Percentiles rank a stretch among this genome's conserved stretches.
Conservation (phyloP, 2,113 vertebrate genomes). For the Onychorhynchus coronatus region DNA sequence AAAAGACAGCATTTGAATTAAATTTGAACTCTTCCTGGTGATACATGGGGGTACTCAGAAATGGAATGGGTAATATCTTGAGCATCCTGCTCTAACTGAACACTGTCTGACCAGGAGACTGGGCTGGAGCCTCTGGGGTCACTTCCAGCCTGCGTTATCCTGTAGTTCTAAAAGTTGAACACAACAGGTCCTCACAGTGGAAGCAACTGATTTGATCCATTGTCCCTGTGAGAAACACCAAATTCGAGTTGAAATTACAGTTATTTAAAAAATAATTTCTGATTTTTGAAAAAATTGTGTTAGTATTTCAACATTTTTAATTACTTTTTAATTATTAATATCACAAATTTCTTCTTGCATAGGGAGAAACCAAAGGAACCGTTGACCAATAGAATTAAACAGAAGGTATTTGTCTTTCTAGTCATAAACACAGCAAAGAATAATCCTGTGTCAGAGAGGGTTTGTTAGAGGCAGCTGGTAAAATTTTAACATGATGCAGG, state of each 20-base stretch:
- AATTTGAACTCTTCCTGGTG: neutral
- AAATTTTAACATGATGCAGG: neutral
- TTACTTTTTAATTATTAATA: neutral
- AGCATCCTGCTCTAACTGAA: neutral
- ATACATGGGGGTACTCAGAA: neutral
- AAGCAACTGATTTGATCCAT: neutral
- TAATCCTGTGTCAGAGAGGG: neutral
- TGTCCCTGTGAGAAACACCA: neutral
- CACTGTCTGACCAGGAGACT: accelerated
- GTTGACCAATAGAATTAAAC: neutral
- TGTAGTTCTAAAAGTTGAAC: neutral
- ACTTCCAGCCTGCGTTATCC: neutral
- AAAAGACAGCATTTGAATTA: neutral
- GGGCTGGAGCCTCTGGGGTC: neutral
- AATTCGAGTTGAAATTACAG: neutral
- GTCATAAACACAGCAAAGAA: neutral
- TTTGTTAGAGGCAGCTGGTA: neutral
- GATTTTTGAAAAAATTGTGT: neutral
- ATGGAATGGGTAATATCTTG: neutral
- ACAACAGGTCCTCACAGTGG: neutral
- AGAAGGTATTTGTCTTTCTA: neutral
- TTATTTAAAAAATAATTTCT: neutral
- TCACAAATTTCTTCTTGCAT: neutral
- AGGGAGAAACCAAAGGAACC: neutral
- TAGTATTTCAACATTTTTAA: neutral